These are phyloP conservation scores for Sylvietta virens DNA, from an alignment of 2,113 vertebrate genomes.

Conservation along the genomic window DNA sequence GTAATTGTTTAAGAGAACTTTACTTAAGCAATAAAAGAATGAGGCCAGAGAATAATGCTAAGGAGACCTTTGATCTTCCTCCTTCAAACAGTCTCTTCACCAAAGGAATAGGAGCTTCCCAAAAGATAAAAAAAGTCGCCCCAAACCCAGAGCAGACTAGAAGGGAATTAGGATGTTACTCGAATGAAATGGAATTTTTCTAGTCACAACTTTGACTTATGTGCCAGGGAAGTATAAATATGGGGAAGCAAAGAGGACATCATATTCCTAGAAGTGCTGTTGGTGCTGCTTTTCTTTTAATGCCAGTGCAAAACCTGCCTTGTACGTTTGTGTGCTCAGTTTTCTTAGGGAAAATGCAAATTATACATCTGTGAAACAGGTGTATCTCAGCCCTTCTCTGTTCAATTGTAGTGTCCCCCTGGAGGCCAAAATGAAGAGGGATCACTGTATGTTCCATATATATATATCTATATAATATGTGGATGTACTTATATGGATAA, in stretches of 20 bases:
- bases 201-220: not conserved
- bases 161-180: not conserved
- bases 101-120: not conserved
- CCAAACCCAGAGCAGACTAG: not conserved
- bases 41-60: slow-evolving; percentile 15
- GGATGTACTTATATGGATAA: not conserved
- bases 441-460: not conserved
- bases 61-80: slow-evolving; percentile 36
- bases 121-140: not conserved
- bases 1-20: slow-evolving; percentile 21
- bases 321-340: not conserved
- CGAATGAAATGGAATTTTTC: not conserved
- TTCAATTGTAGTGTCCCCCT: not conserved
- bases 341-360: not conserved
- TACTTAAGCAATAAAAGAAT: slow-evolving; percentile 14
- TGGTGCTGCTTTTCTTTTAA: not conserved
- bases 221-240: not conserved
- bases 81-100: not conserved
- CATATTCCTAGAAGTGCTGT: not conserved
- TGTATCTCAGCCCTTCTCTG: not conserved
- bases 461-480: not conserved
- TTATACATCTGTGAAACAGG: not conserved
- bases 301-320: not conserved
- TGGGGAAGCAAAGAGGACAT: not conserved
- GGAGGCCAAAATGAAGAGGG: not conserved